Base-by-base conservation (phyloP, 2,113 vertebrate species). In the Callospermophilus lateralis region DNA sequence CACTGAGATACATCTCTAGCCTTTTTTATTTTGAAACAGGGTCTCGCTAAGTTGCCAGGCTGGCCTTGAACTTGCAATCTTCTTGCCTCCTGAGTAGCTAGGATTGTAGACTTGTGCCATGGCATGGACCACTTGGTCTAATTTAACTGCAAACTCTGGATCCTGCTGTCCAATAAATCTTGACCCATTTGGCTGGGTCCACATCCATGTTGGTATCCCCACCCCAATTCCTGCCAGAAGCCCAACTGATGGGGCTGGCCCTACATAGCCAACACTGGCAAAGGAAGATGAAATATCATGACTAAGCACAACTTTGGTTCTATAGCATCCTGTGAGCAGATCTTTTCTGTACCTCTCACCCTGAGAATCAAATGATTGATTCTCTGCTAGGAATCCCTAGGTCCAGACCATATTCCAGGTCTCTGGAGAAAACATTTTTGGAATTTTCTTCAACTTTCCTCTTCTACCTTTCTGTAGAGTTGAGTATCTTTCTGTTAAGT, bases 271-370 rank as follows among this genome's bases (percentile, higher is more conserved):
- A 6, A 11, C 6, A 28, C 16, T 8, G 16, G 30, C 8, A 15
- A 45, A 89, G 68, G 65, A 84, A 37, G 70, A 42, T 16, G 16
- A 26, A 51, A 30, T 13, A 28, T 10, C 16, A 30, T 5, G 16
- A 67, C 58, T 55, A 3, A 15, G 79, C 19, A 3, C 0, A 11
- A 13, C 34, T 11, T 3, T 13, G 15, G n/a, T 20, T 76, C 11
- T n/a, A 26, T 2, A 9, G 39, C 39, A 6, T 26, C 16, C 53
- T n/a, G 4, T 10, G 15, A 83, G 37, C 19, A 26, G 37, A 32
- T 51, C 12, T 63, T 24, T 32, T 28, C 39, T 85, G 11, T 67
- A 11, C 5, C 5, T 51, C 28, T 70, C 34, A 5, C 13, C 17
- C 3, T 32, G 34, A 45, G 15, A 85, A 26, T 78, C 68, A 37